Evolutionary conservation across 2,797 vertebrate genomes (phyloP).

Genomic region (Euthynnus affinis): DNA sequence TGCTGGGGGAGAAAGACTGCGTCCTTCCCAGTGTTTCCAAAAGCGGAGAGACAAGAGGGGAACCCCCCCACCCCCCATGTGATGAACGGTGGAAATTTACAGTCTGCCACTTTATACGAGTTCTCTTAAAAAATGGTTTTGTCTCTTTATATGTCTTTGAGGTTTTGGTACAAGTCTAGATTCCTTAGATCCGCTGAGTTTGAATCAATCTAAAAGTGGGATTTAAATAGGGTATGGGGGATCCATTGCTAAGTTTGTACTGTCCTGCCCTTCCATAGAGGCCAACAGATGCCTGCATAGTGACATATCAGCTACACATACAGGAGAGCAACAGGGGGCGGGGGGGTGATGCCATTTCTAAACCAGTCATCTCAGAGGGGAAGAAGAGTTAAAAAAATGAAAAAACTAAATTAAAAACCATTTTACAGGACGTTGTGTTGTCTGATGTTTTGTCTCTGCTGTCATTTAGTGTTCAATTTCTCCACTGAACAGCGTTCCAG

Average conservation of each 20-base stretch:
- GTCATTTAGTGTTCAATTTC: not conserved
- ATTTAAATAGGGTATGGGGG: conserved; percentile 41
- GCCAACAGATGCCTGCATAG: conserved; percentile 73
- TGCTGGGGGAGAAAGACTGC: conserved; percentile 32
- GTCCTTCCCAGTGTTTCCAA: conserved; percentile 41
- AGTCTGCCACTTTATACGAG: conserved; percentile 58
- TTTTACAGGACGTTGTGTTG: conserved; percentile 84
- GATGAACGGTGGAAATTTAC: conserved; percentile 53
- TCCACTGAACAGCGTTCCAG: not conserved
- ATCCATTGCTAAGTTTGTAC: conserved; percentile 70
- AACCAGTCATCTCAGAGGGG: conserved; percentile 81
- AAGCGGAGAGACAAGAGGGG: conserved; percentile 25
- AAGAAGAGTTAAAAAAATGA: conserved; percentile 60
- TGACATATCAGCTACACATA: conserved; percentile 81
- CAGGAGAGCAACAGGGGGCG: conserved; percentile 49
- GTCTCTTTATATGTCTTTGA: conserved; percentile 57
- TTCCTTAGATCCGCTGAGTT: conserved; percentile 44
- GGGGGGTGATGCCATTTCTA: conserved; percentile 74
- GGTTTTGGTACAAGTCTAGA: conserved; percentile 63
- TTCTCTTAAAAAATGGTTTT: conserved; percentile 57
- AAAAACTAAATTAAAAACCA: conserved; percentile 83
- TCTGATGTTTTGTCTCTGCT: conserved; percentile 52
- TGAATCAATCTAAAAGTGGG: conserved; percentile 39
- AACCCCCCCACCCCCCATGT: conserved; percentile 7
- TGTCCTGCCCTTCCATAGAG: conserved; percentile 74